phyloP scores from a whole-genome alignment of 2,888 invertebrate species.

The Oxytorus armatus region DNA sequence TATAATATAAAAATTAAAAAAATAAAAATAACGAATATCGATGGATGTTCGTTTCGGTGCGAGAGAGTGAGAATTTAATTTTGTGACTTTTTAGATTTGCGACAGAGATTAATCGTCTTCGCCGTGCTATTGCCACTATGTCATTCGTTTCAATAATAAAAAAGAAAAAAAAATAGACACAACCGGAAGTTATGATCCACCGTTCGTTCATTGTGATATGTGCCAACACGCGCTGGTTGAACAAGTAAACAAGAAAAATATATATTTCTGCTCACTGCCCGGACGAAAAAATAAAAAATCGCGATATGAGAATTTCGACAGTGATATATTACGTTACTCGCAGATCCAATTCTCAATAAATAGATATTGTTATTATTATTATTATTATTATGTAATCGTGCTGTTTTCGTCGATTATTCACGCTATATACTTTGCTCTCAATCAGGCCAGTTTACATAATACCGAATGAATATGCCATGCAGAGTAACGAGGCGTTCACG shows the following conservation, averaged over 20 bases:
- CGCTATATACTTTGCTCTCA: conserved; percentile 43
- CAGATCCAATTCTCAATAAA: conserved; percentile 5
- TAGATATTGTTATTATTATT: too few species aligned
- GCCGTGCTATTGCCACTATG: conserved; percentile 64
- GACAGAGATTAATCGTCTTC: conserved; percentile 39
- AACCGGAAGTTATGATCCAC: conserved; percentile 62
- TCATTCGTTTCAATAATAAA: conserved; percentile 39
- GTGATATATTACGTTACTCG: conserved; percentile 22
- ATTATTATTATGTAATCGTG: too few species aligned
- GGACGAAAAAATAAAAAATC: conserved; percentile 12
- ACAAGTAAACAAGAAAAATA: conserved; percentile 24
- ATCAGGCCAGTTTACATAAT: conserved; percentile 58
- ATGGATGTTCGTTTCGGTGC: conserved; percentile 46
- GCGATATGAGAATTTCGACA: conserved; percentile 15
- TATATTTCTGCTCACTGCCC: conserved; percentile 54
- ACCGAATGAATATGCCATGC: conserved; percentile 50
- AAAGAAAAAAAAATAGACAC: background rate
- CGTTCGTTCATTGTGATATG: conserved; percentile 75
- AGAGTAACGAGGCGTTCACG: conserved; percentile 21
- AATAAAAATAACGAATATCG: conserved; percentile 43
- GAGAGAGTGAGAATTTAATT: conserved; percentile 42
- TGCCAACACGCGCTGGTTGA: conserved; percentile 71
- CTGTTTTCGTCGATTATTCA: conserved; percentile 43
- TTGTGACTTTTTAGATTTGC: background rate
- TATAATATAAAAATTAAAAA: too few species aligned